Conservation (phyloP, 35 echinoderm and acorn worm genomes). For the Strongylocentrotus purpuratus region DNA sequence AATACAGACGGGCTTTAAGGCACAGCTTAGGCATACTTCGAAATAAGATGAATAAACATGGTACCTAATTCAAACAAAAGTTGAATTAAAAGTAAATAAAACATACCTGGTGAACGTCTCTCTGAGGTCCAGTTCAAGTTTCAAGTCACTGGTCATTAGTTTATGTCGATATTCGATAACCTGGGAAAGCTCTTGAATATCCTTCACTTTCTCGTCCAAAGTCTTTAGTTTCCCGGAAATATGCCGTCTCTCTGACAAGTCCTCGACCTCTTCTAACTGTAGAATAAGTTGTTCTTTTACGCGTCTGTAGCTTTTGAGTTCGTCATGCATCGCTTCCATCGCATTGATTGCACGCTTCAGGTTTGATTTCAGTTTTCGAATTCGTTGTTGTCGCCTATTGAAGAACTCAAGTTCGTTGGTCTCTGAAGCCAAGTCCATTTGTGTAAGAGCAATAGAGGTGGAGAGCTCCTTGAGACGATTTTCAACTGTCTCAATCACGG, state of each 20-base stretch:
- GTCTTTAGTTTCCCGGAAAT: conserved; percentile 25
- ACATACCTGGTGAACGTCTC: conserved; percentile 49
- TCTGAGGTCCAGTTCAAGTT: conserved; percentile 48
- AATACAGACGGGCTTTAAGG: too few species aligned
- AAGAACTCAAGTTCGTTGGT: conserved; percentile 41
- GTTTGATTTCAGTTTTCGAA: neutral
- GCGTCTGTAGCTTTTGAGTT: neutral
- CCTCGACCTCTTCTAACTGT: neutral
- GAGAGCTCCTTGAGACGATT: neutral
- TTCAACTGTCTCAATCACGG: conserved; percentile 19
- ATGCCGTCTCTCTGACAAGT: neutral
- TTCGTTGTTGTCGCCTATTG: neutral
- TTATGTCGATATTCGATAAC: conserved; percentile 43
- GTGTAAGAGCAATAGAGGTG: conserved; percentile 7
- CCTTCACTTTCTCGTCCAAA: conserved; percentile 37
- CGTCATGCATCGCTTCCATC: conserved; percentile 44
- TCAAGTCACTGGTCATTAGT: conserved; percentile 44
- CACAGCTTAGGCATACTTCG: too few species aligned
- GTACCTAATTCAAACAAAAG: too few species aligned
- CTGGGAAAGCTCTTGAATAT: conserved; percentile 29
- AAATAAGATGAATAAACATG: too few species aligned
- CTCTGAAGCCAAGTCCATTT: neutral
- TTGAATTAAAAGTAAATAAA: neutral
- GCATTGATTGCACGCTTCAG: neutral
- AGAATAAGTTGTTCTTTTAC: conserved; percentile 3